Evolutionary conservation across 2,888 invertebrate genomes (phyloP), one percentile per base, ranked within the genome.

Genomic region (Eupithecia tripunctaria): DNA sequence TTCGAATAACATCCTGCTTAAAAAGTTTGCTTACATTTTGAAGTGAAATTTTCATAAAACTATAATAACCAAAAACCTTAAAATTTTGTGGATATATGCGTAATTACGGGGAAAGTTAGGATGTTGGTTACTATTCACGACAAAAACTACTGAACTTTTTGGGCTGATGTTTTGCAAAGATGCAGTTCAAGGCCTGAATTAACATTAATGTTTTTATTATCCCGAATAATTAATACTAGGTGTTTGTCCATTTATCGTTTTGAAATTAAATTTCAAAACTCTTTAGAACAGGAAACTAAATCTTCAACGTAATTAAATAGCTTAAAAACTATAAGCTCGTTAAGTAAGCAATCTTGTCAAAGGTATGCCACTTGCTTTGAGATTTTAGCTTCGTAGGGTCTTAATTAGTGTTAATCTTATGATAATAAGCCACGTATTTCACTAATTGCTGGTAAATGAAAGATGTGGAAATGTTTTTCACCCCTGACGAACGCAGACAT

Each of bases 391-490:
- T 82, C 85, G 84, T 85, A 88, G 84, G 83, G 85, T 85, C 89
- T 88, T 92, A 93, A 94, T 93, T 92, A 93, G 89, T 88, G 89
- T 89, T 90, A 91, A 92, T 92, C 89, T 92, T 89, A 89, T 88
- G 89, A 90, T 91, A 92, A 92, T 92, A 91, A 92, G 90, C 89
- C 86, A 86, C 88, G 86, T 89, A 86, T 88, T 90, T 88, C 81
- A 87, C 89, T 93, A 93, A 91, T 92, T 91, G 86, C 85, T 86
- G 84, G 86, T 85, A 86, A 89, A 86, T 89, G 80, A 86, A 88
- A 88, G 86, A 85, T 83, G 79, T 78, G 75, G 25, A 68, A 73
- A 66, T 66, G 68, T 63, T 67, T 69, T 70, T 67, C 36, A 27
- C 14, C 27, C 66, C 27, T 41, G 41, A 66, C 18, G 68, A 43